These are phyloP conservation scores for Papilio demoleus DNA, from an alignment of 2,888 invertebrate species.

Conservation along the genomic window DNA sequence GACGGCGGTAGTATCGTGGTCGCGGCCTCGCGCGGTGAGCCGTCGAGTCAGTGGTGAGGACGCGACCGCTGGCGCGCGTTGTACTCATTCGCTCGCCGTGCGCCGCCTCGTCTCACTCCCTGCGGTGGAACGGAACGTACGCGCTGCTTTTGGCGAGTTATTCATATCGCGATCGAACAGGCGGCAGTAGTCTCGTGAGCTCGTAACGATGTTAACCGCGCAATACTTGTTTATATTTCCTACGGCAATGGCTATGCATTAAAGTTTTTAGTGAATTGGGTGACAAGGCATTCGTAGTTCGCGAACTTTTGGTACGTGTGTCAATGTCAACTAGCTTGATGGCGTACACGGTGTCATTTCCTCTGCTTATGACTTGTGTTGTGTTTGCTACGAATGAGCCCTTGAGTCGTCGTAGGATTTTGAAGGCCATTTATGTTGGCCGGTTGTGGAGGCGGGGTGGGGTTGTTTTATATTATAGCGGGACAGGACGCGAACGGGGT, in stretches of 20 bases:
- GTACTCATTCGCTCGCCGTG: slow-evolving; percentile 49
- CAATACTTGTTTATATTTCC: slow-evolving; percentile 16
- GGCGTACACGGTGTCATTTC: slow-evolving; percentile 42
- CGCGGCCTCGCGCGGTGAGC: background rate
- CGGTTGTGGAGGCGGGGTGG: no score
- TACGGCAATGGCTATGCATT: slow-evolving; percentile 9
- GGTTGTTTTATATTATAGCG: slow-evolving; percentile 53
- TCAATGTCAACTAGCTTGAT: background rate
- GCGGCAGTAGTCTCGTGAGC: slow-evolving; percentile 36
- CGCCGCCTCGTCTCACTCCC: slow-evolving; percentile 53
- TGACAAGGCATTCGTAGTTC: background rate
- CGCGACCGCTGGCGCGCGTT: slow-evolving; percentile 36
- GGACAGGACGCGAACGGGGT: slow-evolving; percentile 80
- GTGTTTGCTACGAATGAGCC: slow-evolving; percentile 47
- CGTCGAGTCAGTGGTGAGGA: slow-evolving; percentile 41
- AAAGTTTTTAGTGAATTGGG: background rate
- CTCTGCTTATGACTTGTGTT: slow-evolving; percentile 30
- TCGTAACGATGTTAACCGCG: slow-evolving; percentile 32
- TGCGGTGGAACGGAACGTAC: slow-evolving; percentile 55
- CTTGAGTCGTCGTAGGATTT: slow-evolving; percentile 49
- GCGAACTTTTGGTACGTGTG: background rate
- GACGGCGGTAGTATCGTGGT: background rate
- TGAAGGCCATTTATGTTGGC: slow-evolving; percentile 70
- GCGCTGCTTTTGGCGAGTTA: slow-evolving; percentile 43
- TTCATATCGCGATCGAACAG: slow-evolving; percentile 39